A percentile compares a stretch with the other conserved stretches of the same genome.
Conservation (phyloP, 2,797 vertebrate genomes). For the Parauchenoglanis punctatus region DNA sequence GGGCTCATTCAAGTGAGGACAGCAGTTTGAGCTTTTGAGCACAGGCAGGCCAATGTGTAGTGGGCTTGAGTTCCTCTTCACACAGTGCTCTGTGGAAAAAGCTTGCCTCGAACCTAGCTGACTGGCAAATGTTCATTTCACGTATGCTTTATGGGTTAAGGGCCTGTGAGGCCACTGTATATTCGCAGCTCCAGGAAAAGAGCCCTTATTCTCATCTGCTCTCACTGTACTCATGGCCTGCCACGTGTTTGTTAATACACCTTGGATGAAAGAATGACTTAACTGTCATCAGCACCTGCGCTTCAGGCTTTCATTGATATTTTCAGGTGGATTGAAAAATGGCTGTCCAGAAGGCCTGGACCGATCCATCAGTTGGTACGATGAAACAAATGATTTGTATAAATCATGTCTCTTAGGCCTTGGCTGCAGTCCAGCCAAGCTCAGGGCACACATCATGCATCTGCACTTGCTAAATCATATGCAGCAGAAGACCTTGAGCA, state of each 20-base stretch:
- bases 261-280: slow-evolving; percentile 16
- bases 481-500: slow-evolving; percentile 5
- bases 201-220: neutral
- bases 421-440: slow-evolving; percentile 29
- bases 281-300: slow-evolving; percentile 41
- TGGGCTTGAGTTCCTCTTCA: slow-evolving; percentile 37
- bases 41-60: slow-evolving; percentile 23
- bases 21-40: slow-evolving; percentile 36
- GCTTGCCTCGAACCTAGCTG: slow-evolving; percentile 42
- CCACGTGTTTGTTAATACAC: slow-evolving; percentile 1
- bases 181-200: slow-evolving; percentile 24
- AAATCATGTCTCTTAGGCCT: slow-evolving; percentile 33
- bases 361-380: slow-evolving; percentile 35
- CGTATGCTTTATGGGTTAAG: slow-evolving; percentile 41
- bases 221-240: neutral
- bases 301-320: slow-evolving; percentile 31
- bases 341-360: neutral
- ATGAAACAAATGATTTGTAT: slow-evolving; percentile 45
- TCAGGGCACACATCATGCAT: slow-evolving; percentile 3
- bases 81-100: slow-evolving; percentile 43
- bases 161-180: neutral
- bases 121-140: slow-evolving; percentile 50
- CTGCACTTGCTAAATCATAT: slow-evolving; percentile 23
- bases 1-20: slow-evolving; percentile 37
- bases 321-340: slow-evolving; percentile 27